Evolutionary conservation across 2,888 invertebrate species (phyloP).

Genomic region (Flexamia atlantica): DNA sequence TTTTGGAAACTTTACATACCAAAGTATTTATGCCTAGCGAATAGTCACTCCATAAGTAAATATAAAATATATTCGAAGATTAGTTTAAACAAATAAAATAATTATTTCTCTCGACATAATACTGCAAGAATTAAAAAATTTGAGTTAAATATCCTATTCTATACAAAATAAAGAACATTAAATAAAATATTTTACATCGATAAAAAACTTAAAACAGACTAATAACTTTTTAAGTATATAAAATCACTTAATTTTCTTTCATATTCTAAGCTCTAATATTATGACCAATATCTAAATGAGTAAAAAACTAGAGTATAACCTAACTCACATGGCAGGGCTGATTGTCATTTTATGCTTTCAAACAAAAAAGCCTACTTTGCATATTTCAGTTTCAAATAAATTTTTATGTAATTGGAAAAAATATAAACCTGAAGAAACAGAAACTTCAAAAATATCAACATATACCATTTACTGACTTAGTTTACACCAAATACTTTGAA

Average conservation of each 20-base stretch:
- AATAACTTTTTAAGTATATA: slow-evolving; percentile 19
- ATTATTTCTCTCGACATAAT: slow-evolving; percentile 13
- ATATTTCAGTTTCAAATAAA: not conserved
- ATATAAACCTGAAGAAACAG: no score
- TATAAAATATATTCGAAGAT: slow-evolving; percentile 11
- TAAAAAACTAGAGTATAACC: not conserved
- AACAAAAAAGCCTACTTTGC: not conserved
- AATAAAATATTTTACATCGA: not conserved
- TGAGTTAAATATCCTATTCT: not conserved
- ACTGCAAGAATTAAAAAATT: not conserved
- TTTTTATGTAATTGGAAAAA: no score
- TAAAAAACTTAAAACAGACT: not conserved
- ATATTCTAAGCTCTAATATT: not conserved
- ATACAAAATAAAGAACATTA: not conserved
- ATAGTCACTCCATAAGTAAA: not conserved
- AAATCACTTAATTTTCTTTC: not conserved
- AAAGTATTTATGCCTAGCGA: slow-evolving; percentile 2
- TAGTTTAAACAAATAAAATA: slow-evolving; percentile 1
- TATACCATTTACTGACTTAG: no score
- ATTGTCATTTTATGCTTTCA: slow-evolving; percentile 4
- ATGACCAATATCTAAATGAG: not conserved
- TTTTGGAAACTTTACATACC: not conserved
- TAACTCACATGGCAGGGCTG: not conserved
- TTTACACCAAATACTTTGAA: no score
- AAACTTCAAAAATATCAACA: no score